Evolutionary conservation across 2,113 vertebrate genomes (phyloP), one percentile per base, ranked within the genome.

Genomic region (Siniperca chuatsi): DNA sequence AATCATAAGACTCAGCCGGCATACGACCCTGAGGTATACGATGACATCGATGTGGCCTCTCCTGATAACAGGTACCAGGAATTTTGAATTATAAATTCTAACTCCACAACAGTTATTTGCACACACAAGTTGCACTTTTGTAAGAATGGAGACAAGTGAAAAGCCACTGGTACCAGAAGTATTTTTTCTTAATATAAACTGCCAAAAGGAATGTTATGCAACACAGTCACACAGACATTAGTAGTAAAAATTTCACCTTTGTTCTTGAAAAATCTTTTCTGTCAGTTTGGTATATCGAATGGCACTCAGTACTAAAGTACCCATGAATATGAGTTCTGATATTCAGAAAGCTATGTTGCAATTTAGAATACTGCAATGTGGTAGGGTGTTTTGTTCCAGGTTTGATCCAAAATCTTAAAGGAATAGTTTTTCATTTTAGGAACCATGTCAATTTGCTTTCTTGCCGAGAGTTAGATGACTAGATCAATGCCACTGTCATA

Each of bases 11-110:
- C 68, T 61, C 74, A 88, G 13, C 1, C 48, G 29, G 84, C 92
- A 0, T 90, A 84, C 15, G 97, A 97, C 1, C 96, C 95, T 21
- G 98, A 99, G 10, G 91, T 96, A 0, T 99, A 99, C 0, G 98
- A 99, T 74, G 98, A 99, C 77, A 95, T 99, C 4, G 98, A 98
- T 21, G 93, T 97, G 9, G 95, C 83, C 23, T 82, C 96, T 1
- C 87, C 95, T n/a, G 95, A 97, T 0, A 87, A 87, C 61, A 94
- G 92, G 93, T 94, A 81, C 15, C 7, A 25, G 1, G 7, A 55
- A 57, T 46, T 18, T 25, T 2, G 23, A 46, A 48, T 23, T 5
- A 48, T 6, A 48, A 33, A 16, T 44, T 8, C 6, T 33, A 10
- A n/a, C 23, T 60, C 5, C 11, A 52, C 10, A 54, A 35, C 9